Evolutionary conservation across 2,113 vertebrate species (phyloP).

Genomic region (Labeo rohita): DNA sequence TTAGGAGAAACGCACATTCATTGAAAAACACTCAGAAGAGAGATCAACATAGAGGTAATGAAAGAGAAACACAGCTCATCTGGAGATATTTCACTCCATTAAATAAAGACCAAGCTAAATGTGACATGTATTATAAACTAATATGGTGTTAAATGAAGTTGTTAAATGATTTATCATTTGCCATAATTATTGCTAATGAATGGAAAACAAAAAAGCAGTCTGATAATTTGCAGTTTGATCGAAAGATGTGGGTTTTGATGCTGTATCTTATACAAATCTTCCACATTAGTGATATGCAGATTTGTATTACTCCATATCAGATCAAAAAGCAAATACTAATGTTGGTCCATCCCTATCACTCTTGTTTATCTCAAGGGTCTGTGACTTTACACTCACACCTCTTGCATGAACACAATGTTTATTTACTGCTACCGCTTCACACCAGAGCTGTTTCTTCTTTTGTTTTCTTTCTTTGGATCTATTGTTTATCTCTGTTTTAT

Average conservation of each 20-base stretch:
- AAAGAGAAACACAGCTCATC: background rate
- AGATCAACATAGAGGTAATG: background rate
- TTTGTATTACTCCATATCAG: background rate
- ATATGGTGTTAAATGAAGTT: background rate
- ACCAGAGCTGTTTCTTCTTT: background rate
- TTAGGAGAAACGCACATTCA: background rate
- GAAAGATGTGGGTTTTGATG: background rate
- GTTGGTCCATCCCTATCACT: background rate
- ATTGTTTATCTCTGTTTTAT: background rate
- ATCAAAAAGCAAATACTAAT: background rate
- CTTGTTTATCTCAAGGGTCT: background rate
- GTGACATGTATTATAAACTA: slow-evolving; percentile 15
- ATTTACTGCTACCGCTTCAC: background rate
- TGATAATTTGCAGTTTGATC: background rate
- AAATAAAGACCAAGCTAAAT: slow-evolving; percentile 3
- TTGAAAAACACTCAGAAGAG: background rate
- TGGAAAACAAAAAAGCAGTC: background rate
- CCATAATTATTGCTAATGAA: background rate
- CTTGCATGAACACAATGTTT: background rate
- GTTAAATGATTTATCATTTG: background rate
- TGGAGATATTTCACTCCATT: slow-evolving; percentile 14
- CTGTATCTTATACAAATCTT: background rate
- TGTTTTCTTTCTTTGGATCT: slow-evolving; percentile 2
- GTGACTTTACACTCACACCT: background rate
- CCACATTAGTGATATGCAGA: background rate